phyloP scores from a whole-genome alignment of 2,797 vertebrate species.

The Pseudochirops cupreus region DNA sequence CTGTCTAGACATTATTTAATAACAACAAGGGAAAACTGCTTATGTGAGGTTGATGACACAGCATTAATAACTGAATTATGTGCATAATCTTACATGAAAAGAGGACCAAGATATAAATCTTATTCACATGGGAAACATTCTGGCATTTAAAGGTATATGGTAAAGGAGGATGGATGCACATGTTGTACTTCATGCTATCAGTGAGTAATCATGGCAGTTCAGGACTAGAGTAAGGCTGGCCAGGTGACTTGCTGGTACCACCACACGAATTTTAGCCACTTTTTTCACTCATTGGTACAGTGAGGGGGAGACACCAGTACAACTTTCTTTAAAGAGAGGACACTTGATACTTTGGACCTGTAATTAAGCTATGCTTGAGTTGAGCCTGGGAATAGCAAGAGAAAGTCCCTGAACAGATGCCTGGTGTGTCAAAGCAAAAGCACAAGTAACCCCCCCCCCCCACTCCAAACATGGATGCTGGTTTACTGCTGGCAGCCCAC shows the following conservation, averaged over 20 bases:
- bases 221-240: slow-evolving; percentile 51
- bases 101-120: background rate
- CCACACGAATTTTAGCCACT: background rate
- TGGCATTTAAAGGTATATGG: slow-evolving; percentile 42
- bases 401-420: slow-evolving; percentile 74
- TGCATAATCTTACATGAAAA: background rate
- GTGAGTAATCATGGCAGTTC: slow-evolving; percentile 24
- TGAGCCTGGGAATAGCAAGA: slow-evolving; percentile 67
- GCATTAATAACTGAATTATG: background rate
- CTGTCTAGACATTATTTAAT: slow-evolving; percentile 64
- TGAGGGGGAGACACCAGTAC: slow-evolving; percentile 9
- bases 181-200: background rate
- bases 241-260: background rate
- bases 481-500: slow-evolving; percentile 54
- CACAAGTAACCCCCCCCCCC: slow-evolving; percentile 54
- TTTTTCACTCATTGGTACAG: background rate
- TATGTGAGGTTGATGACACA: background rate
- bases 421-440: slow-evolving; percentile 65
- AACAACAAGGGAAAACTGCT: slow-evolving; percentile 43
- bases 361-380: slow-evolving; percentile 75
- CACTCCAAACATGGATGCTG: slow-evolving; percentile 51
- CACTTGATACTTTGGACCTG: slow-evolving; percentile 50
- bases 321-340: background rate
- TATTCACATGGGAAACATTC: slow-evolving; percentile 22
- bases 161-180: background rate